Conservation (phyloP, 2,888 invertebrate species). For the Schrankia costaestrigalis region DNA sequence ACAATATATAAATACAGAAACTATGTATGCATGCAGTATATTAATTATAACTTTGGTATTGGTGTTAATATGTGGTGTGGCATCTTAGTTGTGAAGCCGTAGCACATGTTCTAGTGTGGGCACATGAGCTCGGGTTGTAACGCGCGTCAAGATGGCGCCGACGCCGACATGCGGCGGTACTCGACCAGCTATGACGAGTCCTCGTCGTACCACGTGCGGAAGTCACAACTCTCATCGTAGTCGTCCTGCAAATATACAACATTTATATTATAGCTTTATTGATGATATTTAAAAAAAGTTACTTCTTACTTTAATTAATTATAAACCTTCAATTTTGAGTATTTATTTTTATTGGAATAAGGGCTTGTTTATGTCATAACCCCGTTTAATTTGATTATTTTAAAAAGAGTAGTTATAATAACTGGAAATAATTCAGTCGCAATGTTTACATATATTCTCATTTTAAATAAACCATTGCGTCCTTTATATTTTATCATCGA, state of each 20-base stretch:
- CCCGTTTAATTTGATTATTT: too few species aligned
- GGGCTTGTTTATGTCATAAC: too few species aligned
- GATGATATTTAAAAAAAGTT: too few species aligned
- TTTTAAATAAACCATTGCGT: too few species aligned
- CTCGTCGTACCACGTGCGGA: constrained; percentile 74
- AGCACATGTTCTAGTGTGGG: too few species aligned
- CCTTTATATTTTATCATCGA: too few species aligned
- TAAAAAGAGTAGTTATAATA: too few species aligned
- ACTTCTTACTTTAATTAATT: too few species aligned
- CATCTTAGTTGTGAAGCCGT: constrained; percentile 36
- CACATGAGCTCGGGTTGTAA: constrained; percentile 22
- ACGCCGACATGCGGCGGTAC: constrained; percentile 29
- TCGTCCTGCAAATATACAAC: constrained; percentile 55
- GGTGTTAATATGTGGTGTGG: constrained; percentile 59
- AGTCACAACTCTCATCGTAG: constrained; percentile 70
- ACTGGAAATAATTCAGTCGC: too few species aligned
- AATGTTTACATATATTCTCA: too few species aligned
- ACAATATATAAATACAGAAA: constrained; percentile 48
- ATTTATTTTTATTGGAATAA: too few species aligned
- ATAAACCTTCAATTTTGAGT: too few species aligned
- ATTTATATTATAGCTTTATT: neutral
- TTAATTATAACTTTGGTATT: constrained; percentile 75
- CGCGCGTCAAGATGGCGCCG: constrained; percentile 36
- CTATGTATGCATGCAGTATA: constrained; percentile 50
- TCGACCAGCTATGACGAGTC: constrained; percentile 70